A percentile compares a stretch with the other conserved stretches of the same genome.
These are phyloP conservation scores for Pseudorhombus dupliciocellatus DNA, from an alignment of 2,113 vertebrate genomes.

Conservation along the genomic window DNA sequence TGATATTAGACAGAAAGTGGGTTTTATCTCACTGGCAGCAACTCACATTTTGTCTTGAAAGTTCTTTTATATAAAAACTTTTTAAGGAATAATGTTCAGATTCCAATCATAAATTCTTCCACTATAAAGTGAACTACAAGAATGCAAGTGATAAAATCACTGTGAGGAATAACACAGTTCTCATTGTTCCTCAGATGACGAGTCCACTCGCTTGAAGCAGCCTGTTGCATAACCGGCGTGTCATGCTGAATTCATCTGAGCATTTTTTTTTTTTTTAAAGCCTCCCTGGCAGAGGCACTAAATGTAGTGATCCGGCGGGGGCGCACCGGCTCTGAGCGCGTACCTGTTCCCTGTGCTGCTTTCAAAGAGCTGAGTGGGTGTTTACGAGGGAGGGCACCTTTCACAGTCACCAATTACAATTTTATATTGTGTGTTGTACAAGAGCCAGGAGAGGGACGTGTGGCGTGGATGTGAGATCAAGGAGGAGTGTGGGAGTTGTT, in stretches of 20 bases:
- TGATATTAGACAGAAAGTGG: no score
- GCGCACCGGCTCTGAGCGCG: slow-evolving; percentile 12
- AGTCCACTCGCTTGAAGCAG: slow-evolving; percentile 36
- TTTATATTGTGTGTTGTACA: slow-evolving; percentile 66
- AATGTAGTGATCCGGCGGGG: slow-evolving; percentile 36
- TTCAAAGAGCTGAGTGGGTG: slow-evolving; percentile 67
- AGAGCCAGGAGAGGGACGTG: slow-evolving; percentile 24
- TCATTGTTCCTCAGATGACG: slow-evolving; percentile 25
- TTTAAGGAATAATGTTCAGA: not conserved
- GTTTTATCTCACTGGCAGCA: not conserved
- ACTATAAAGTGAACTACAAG: not conserved
- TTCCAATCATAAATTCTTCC: not conserved
- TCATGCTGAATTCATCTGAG: slow-evolving; percentile 47
- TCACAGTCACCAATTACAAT: slow-evolving; percentile 52
- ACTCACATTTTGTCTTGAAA: not conserved
- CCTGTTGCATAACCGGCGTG: slow-evolving; percentile 65
- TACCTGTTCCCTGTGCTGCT: slow-evolving; percentile 59
- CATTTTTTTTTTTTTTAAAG: slow-evolving; percentile 6
- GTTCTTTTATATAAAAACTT: not conserved
- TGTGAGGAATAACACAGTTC: not conserved
- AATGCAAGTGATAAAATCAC: not conserved
- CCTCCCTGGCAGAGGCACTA: slow-evolving; percentile 21
- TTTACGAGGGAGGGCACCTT: slow-evolving; percentile 48
- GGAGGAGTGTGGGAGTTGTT: slow-evolving; percentile 49
- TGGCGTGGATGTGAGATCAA: slow-evolving; percentile 15